phyloP scores from a whole-genome alignment of 2,113 vertebrate species.

The Sinocyclocheilus anophthalmus region DNA sequence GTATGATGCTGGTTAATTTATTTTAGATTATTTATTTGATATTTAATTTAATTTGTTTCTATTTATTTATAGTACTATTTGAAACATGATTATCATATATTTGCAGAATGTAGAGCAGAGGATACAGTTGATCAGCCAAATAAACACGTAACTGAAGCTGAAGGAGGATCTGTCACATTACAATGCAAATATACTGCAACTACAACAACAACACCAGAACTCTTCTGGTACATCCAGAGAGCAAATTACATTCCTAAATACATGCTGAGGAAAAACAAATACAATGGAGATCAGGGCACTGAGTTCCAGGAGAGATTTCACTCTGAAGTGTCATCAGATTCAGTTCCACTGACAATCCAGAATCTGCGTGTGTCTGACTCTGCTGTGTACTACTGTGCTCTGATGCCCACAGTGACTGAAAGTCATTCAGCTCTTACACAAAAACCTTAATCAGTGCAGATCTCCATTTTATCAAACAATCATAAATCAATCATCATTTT shows the following conservation, averaged over 20 bases:
- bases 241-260: too few relatives aligned
- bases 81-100: not conserved
- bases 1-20: not conserved
- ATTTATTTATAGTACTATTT: not conserved
- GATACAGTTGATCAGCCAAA: slow-evolving; percentile 12
- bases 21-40: not conserved
- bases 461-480: not conserved
- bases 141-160: not conserved
- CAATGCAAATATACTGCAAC: not conserved
- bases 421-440: not conserved
- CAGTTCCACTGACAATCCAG: not conserved
- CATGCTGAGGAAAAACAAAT: too few relatives aligned
- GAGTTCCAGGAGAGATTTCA: not conserved
- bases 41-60: not conserved
- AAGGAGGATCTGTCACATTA: not conserved
- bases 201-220: not conserved
- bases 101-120: not conserved
- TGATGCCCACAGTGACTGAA: not conserved
- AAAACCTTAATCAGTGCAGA: not conserved
- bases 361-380: slow-evolving; percentile 8
- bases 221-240: too few relatives aligned
- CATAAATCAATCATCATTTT: not conserved
- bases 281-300: too few relatives aligned
- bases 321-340: not conserved
- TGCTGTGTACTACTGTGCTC: slow-evolving; percentile 25